A percentile compares a stretch with the other conserved stretches of the same genome.
Conservation (phyloP, 1,140 invertebrate genomes). For the Bombyx mori region DNA sequence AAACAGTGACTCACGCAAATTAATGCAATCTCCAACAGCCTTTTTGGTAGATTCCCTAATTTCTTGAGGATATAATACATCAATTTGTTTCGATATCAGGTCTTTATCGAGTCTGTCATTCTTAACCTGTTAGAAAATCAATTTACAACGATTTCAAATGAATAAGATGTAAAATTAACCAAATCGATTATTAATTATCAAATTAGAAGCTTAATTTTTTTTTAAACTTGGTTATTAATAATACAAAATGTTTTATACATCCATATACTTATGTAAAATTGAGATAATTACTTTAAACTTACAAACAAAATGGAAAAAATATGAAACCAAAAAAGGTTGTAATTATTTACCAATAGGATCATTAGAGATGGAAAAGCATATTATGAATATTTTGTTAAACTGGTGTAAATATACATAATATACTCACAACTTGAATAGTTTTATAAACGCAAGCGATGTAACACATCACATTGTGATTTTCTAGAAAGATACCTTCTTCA, state of each 20-base stretch:
- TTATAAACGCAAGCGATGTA: constrained; percentile 52
- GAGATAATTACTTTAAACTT: too few species aligned
- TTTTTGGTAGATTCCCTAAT: constrained; percentile 33
- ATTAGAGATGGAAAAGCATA: constrained; percentile 3
- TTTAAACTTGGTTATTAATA: too few species aligned
- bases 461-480: constrained; percentile 52
- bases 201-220: too few species aligned
- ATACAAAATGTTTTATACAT: too few species aligned
- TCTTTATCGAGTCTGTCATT: constrained; percentile 42
- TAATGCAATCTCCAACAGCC: constrained; percentile 28
- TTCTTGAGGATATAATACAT: constrained; percentile 43
- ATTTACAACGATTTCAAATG: too few species aligned
- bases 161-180: too few species aligned
- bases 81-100: constrained; percentile 41
- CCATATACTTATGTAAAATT: too few species aligned
- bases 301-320: too few species aligned
- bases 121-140: constrained; percentile 33
- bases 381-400: too few species aligned
- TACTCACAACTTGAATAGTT: constrained; percentile 41
- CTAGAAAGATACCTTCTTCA: constrained; percentile 48
- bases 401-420: background rate
- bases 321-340: too few species aligned
- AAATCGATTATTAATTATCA: too few species aligned
- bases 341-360: background rate
- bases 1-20: constrained; percentile 33